These are phyloP conservation scores for Drepana arcuata DNA, from an alignment of 1,140 invertebrate species.

Conservation along the genomic window DNA sequence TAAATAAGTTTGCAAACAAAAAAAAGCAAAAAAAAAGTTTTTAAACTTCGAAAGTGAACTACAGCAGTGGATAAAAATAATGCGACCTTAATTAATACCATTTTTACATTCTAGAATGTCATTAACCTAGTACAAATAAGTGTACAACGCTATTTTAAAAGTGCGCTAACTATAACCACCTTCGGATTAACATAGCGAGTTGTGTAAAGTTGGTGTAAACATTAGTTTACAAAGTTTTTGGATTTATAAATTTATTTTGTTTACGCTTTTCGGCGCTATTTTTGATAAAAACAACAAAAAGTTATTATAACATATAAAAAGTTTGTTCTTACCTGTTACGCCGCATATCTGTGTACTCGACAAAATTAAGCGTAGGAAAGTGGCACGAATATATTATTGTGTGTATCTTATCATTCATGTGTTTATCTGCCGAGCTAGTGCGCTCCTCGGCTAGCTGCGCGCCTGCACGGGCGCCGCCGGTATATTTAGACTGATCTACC, in stretches of 20 bases:
- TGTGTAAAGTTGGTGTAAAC: too few species aligned
- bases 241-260: slow-evolving; percentile 18
- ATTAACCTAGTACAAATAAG: slow-evolving; percentile 6
- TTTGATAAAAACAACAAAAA: slow-evolving; percentile 12
- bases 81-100: slow-evolving; percentile 6
- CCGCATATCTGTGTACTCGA: slow-evolving; percentile 39
- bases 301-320: slow-evolving; percentile 8
- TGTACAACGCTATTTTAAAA: slow-evolving; percentile 1
- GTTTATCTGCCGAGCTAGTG: slow-evolving; percentile 24
- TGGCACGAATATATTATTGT: slow-evolving; percentile 31
- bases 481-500: slow-evolving; percentile 65
- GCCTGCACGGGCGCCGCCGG: slow-evolving; percentile 47
- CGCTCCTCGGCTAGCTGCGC: slow-evolving; percentile 28
- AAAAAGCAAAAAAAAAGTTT: slow-evolving; percentile 20
- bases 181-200: too few species aligned
- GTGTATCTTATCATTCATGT: slow-evolving; percentile 61
- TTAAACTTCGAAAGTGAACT: too few species aligned
- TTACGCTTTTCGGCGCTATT: slow-evolving; percentile 21
- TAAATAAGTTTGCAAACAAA: slow-evolving; percentile 9
- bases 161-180: too few species aligned
- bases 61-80: too few species aligned
- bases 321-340: slow-evolving; percentile 50
- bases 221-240: slow-evolving; percentile 33
- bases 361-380: slow-evolving; percentile 13
- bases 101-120: slow-evolving; percentile 14